Conservation (phyloP, 2,888 invertebrate genomes). For the Eulithis prunata region DNA sequence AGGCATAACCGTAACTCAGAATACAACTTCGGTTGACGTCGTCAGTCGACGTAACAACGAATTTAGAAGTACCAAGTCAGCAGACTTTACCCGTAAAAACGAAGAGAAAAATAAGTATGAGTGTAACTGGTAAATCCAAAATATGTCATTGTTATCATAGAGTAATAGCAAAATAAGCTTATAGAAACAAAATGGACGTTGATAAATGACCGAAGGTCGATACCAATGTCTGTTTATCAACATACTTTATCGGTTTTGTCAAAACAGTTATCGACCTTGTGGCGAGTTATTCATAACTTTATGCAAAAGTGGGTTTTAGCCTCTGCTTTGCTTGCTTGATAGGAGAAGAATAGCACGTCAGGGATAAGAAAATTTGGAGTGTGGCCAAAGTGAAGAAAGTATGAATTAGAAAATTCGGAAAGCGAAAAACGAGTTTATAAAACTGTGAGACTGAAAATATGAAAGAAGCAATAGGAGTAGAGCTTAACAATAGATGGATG, state of each 20-base stretch:
- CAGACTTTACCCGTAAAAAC: no score
- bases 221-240: conserved; percentile 35
- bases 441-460: no score
- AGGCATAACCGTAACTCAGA: not conserved
- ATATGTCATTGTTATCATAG: not conserved
- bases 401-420: no score
- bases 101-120: not conserved
- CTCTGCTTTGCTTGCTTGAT: not conserved
- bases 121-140: not conserved
- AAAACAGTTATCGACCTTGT: conserved; percentile 34
- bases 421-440: no score
- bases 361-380: no score
- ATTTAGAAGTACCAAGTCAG: no score
- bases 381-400: no score
- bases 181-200: conserved; percentile 5
- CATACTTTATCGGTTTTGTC: conserved; percentile 33
- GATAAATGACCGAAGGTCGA: conserved; percentile 37
- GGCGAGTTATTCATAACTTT: conserved; percentile 14
- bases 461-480: no score
- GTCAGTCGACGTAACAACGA: no score
- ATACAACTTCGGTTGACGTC: no score
- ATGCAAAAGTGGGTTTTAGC: conserved; percentile 12
- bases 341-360: no score
- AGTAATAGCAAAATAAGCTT: conserved; percentile 6
- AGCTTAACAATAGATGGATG: no score